Evolutionary conservation across 2,888 invertebrate species (phyloP), one percentile per base, ranked within the genome.

Genomic region (Nomada fabriciana): DNA sequence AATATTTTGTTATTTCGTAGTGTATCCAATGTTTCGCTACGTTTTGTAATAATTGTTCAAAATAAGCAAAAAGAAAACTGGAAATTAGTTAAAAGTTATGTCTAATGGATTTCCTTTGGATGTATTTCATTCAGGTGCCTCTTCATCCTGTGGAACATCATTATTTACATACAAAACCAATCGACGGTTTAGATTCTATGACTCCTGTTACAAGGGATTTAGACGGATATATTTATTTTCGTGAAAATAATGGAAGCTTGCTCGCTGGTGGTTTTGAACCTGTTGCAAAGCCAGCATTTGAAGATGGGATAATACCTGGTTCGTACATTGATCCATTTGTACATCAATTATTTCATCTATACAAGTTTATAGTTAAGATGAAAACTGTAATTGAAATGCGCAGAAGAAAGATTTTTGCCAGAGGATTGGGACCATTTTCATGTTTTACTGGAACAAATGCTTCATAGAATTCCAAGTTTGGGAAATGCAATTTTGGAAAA

Each of bases 351-450:
- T 43, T 60, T 47, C n/a, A 65, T 60, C 53, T 43, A 3, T 43
- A 25, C 10, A 74, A 10, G 73, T 18, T 9, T 43, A 52, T 72
- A 76, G 50, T 25, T 68, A n/a, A 63, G 13, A 9, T 25, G 43
- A 64, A 83, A 15, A 43, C 4, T 53, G 76, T 91, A 3, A 10
- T 72, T 88, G 96, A 96, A 96, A 23, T 95, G 94, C 29, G 95
- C 95, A 75, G 94, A 95, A 29, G 96, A 96, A 64, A 95, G 97
- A 15, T 95, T 96, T 90, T 95, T 97, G 52, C 96, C 97, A 0
- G 97, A 98, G 91, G 99, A 99, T 94, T 99, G 99, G 99, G 99
- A 99, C 94, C 98, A 98, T 91, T 99, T 99, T 94, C 98, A 98
- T 91, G 95, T 97, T 60, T 94, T 99, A 61, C 95, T 99, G 47